Base-by-base conservation (phyloP, 2,113 vertebrate species). In the Monarcha castaneiventris region DNA sequence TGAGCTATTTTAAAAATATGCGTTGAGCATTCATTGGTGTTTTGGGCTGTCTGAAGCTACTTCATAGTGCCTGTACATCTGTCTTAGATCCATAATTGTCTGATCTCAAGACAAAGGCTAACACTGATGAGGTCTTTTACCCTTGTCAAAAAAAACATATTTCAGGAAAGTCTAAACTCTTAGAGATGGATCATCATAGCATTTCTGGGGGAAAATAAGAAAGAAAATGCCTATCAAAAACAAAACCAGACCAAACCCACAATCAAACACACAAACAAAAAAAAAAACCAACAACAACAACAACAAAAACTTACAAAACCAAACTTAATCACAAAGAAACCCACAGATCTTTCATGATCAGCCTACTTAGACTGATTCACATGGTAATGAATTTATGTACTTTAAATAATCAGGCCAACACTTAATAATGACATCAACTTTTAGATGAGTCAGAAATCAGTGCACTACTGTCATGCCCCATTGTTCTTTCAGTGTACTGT, bases 391-490 rank as follows among this genome's bases (percentile, higher is more conserved):
- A 95, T 94, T 96, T 85, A 63, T 76, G 32, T 56, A 33, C 44
- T 61, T 12, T 52, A 67, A 71, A 72, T 73, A 95, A 87, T 66
- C 29, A 82, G 67, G 30, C 23, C 63, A 93, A 68, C 49, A 66
- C 6, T 75, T 63, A 84, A 64, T 85, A 91, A 91, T 85, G 74
- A 73, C 87, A 89, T 83, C 51, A 96, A 3, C 46, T 69, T 93
- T 69, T 62, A 87, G 46, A 91, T 58, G 82, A 95, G 72, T 63
- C 91, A 96, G 84, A 75, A 95, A 90, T 66, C 62, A 84, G 78
- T 46, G 63, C 71, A 87, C 33, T 1, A 4, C 55, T 93, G 46
- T 73, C 71, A 74, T 90, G 67, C 49, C 67, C 89, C 89, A 55
- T 90, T 95, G 89, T 94, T 93, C 78, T 87, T 80, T 83, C 32